Evolutionary conservation across 2,888 invertebrate genomes (phyloP), one percentile per base, ranked within the genome.

Genomic region (Tromatobia lineatoria): DNA sequence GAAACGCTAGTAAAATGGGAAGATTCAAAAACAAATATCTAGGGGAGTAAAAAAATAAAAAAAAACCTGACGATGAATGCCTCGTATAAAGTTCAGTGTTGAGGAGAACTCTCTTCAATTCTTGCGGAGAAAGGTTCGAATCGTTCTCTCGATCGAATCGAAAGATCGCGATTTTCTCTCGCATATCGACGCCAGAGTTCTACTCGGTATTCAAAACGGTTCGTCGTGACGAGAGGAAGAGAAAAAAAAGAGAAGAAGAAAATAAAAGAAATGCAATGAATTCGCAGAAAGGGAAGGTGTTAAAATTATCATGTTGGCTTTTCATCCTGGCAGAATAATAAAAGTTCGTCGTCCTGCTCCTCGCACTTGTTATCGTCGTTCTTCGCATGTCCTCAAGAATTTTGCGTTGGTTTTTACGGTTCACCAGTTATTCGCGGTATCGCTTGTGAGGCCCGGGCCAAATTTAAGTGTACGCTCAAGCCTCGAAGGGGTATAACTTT

Each of bases 241-340:
- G 38, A 18, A 23, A 59, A 15, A 29, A 59, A 69, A 29, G 73
- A 34, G 42, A 29, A n/a, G 3, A 15, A 67, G 18, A 57, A 38
- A 38, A 38, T 8, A 38, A 38, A 57, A 38, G 7, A 57, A 75
- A 45, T 34, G 34, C n/a, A 8, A 45, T 67, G 25, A 42, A 82
- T 83, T 80, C 80, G 69, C 23, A 69, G 69, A 78, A 74, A 78
- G 61, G 11, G 74, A 78, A 82, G 74, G 84, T 78, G 78, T 59
- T 66, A 81, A 84, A 82, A 84, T 81, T 79, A 84, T 75, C 81
- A 71, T 66, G 64, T 74, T 50, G 8, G 18, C 50, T 71, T 64
- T 64, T 79, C 52, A 42, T 52, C 18, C 47, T 38, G 25, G 45
- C 25, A 52, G 42, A 50, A 45, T 54, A 64, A 81, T 75, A 71